Conservation (phyloP, 2,888 invertebrate genomes). For the Eledona agricola region DNA sequence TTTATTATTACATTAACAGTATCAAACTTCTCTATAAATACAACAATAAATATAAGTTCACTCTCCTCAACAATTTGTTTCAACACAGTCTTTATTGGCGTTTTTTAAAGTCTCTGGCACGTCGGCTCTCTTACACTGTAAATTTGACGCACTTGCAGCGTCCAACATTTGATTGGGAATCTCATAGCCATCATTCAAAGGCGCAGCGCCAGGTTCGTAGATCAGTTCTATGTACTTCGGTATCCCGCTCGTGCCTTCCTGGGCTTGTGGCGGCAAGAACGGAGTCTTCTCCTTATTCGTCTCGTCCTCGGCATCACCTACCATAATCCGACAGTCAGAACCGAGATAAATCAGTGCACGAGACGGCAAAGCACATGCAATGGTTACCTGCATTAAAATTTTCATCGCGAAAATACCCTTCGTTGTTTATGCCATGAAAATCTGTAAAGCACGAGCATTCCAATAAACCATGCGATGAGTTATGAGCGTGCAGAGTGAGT, state of each 20-base stretch:
- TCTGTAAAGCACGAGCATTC: slow-evolving; percentile 62
- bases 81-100: too few relatives aligned
- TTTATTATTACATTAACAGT: too few relatives aligned
- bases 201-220: slow-evolving; percentile 64
- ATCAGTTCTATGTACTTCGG: slow-evolving; percentile 75
- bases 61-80: too few relatives aligned
- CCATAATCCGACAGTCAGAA: slow-evolving; percentile 16
- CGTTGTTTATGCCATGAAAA: slow-evolving; percentile 76
- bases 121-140: too few relatives aligned
- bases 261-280: slow-evolving; percentile 58
- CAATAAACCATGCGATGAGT: slow-evolving; percentile 37
- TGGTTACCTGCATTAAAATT: slow-evolving; percentile 71
- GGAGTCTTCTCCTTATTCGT: slow-evolving; percentile 63
- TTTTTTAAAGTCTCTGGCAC: too few relatives aligned
- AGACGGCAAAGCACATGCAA: too few relatives aligned
- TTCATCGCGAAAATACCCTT: slow-evolving; percentile 80
- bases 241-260: slow-evolving; percentile 39
- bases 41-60: too few relatives aligned
- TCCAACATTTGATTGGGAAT: slow-evolving; percentile 63
- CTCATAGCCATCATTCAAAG: slow-evolving; percentile 71
- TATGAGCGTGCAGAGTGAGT: slow-evolving; percentile 13
- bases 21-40: too few relatives aligned
- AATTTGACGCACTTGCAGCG: slow-evolving; percentile 7
- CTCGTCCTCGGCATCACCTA: slow-evolving; percentile 62
- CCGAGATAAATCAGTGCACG: slow-evolving; percentile 1